Evolutionary conservation across 2,888 invertebrate genomes (phyloP).

Genomic region (Cantharis nigra): DNA sequence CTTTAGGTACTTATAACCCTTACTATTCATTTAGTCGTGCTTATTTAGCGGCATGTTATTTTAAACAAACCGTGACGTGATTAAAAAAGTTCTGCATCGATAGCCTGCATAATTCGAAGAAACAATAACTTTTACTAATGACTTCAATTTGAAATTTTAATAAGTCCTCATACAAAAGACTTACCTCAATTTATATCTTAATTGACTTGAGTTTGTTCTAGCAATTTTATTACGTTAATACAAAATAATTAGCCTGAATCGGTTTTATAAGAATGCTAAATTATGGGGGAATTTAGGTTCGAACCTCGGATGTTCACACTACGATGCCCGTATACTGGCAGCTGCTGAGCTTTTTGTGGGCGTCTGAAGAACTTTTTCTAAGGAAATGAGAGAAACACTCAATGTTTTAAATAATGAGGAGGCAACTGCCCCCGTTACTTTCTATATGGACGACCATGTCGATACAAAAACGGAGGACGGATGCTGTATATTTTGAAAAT

Average conservation of each 20-base stretch:
- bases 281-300: not conserved
- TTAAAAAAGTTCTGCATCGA: conserved; percentile 22
- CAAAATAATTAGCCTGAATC: not conserved
- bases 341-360: too few relatives aligned
- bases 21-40: conserved; percentile 24
- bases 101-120: conserved; percentile 12
- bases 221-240: not conserved
- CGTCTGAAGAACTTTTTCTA: too few relatives aligned
- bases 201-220: not conserved
- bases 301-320: not conserved
- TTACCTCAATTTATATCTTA: not conserved
- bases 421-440: too few relatives aligned
- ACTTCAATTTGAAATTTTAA: conserved; percentile 1
- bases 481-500: too few relatives aligned
- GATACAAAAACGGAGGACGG: too few relatives aligned
- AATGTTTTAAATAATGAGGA: too few relatives aligned
- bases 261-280: not conserved
- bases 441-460: too few relatives aligned
- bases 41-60: conserved; percentile 33
- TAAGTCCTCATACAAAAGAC: not conserved
- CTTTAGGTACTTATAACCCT: conserved; percentile 35
- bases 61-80: conserved; percentile 30
- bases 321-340: too few relatives aligned
- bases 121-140: conserved; percentile 6
- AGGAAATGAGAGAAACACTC: too few relatives aligned